phyloP scores from a whole-genome alignment of 2,797 vertebrate species.

The Knipowitschia caucasica region DNA sequence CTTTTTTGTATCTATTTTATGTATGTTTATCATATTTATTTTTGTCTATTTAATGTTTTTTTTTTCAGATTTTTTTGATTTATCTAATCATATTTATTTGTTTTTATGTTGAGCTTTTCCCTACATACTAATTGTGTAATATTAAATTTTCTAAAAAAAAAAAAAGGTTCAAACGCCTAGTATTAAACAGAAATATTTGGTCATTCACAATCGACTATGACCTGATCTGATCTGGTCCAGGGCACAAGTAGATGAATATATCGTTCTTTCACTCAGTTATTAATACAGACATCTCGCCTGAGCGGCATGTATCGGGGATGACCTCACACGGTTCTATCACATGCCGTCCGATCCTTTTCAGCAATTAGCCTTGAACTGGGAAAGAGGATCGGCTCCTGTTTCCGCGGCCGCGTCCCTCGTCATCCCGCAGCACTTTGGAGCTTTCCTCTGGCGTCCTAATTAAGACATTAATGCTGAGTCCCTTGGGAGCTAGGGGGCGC shows the following conservation, averaged over 20 bases:
- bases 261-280: constrained; percentile 17
- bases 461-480: constrained; percentile 80
- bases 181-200: too few relatives aligned
- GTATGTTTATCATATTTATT: too few relatives aligned
- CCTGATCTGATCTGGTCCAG: too few relatives aligned
- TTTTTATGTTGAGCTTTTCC: too few relatives aligned
- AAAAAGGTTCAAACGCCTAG: too few relatives aligned
- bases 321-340: constrained; percentile 67
- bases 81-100: too few relatives aligned
- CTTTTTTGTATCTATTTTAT: too few relatives aligned
- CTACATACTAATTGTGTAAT: too few relatives aligned
- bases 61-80: too few relatives aligned
- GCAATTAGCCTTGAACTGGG: constrained; percentile 80
- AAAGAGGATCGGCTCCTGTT: constrained; percentile 78
- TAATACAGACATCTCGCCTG: constrained; percentile 44
- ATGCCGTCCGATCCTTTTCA: constrained; percentile 69
- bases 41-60: too few relatives aligned
- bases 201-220: too few relatives aligned
- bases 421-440: constrained; percentile 75
- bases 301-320: constrained; percentile 60
- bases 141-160: too few relatives aligned
- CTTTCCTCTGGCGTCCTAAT: constrained; percentile 80
- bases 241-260: not conserved
- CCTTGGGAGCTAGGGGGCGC: constrained; percentile 50
- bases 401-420: constrained; percentile 72